Evolutionary conservation across 2,888 invertebrate genomes (phyloP), one percentile per base, ranked within the genome.

Genomic region (Eustalomyia histrio): DNA sequence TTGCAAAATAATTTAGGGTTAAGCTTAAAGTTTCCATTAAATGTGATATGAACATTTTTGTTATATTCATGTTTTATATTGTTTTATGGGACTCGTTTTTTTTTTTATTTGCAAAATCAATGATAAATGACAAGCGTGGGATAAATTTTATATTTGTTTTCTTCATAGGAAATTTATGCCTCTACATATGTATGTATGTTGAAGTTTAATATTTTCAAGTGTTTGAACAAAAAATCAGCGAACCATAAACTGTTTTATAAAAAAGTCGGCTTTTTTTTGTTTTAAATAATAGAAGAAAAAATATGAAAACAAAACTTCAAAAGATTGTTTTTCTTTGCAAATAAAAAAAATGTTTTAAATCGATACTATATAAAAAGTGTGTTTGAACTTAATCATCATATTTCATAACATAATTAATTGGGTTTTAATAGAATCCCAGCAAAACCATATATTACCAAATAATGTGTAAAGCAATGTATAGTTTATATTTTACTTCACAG

Each of bases 81-180:
- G n/a, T 61, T 53, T 24, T 29, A 29, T 29, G 29, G 29, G 29
- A 7, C 7, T 29, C 29, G 3, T 29, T 29, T 24, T 60, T 58
- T 64, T 68, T 72, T 58, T n/a, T n/a, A n/a, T n/a, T 61, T 50
- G 35, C 63, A 72, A 65, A 73, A 80, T 80, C 80, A 80, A 80
- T 80, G 80, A 80, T 80, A 80, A 80, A 80, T 80, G 80, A 80
- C 80, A 80, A 80, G 76, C 80, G 80, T 80, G 80, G 80, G 80
- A 80, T 73, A 73, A 63, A 80, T 64, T 18, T 43, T 16, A 43
- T 47, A 21, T n/a, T 29, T 33, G 16, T 29, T 6, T 29, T 58
- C 29, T 33, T 18, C 21, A 39, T 39, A 3, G 8, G 39, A 39
- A 12, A 39, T 39, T 39, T 39, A 39, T 39, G 39, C 14, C 39